A percentile compares a stretch with the other conserved stretches of the same genome.
These are phyloP conservation scores for Drosophila navojoa DNA, from an alignment of 1,140 invertebrate genomes.

Conservation along the genomic window DNA sequence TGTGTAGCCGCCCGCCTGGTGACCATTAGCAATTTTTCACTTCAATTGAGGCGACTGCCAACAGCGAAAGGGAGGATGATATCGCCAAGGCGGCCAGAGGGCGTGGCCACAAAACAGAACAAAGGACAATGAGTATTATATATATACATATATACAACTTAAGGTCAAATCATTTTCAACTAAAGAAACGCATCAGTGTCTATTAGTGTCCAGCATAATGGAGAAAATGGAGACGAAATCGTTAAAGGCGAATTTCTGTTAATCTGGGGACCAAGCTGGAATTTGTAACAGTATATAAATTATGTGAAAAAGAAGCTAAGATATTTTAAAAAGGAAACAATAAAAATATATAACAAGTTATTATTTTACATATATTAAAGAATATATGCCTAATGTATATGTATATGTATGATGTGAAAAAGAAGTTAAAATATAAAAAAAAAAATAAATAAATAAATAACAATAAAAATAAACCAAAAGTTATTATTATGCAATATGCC, in stretches of 20 bases:
- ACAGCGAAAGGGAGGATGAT: conserved; percentile 54
- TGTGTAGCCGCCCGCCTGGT: conserved; percentile 30
- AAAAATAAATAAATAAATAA: no score
- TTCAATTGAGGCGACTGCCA: conserved; percentile 49
- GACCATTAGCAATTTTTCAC: conserved; percentile 79
- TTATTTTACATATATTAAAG: no score
- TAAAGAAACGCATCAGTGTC: not conserved
- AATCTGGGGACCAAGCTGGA: not conserved
- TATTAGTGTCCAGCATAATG: not conserved
- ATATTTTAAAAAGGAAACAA: not conserved
- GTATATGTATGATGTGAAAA: no score
- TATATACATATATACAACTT: conserved; percentile 4
- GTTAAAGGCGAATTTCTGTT: not conserved
- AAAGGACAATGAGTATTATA: conserved; percentile 9
- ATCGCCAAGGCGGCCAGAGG: conserved; percentile 15
- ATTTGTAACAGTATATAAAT: not conserved
- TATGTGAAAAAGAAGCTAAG: not conserved
- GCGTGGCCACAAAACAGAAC: conserved; percentile 10
- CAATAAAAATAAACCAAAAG: no score
- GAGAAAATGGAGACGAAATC: no score
- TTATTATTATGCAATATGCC: no score
- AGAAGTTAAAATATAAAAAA: no score
- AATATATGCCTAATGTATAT: no score
- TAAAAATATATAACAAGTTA: no score
- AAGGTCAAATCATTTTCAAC: conserved; percentile 8